Evolutionary conservation across 2,888 invertebrate species (phyloP).

Genomic region (Cloeon dipterum): DNA sequence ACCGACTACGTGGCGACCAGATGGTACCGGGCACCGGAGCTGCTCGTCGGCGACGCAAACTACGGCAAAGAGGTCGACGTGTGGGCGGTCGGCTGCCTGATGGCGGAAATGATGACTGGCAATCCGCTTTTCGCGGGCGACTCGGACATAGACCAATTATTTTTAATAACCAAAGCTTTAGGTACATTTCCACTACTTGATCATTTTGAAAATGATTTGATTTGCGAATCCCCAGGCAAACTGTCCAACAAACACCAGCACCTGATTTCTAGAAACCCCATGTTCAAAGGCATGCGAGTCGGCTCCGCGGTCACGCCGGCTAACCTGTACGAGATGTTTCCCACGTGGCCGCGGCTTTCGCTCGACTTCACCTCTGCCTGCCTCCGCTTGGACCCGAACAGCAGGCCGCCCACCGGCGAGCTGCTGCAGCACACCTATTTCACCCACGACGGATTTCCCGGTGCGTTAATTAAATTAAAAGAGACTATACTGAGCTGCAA

Average conservation of each 20-base stretch:
- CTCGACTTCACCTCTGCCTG: constrained; percentile 29
- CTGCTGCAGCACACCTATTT: constrained; percentile 44
- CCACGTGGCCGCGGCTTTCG: constrained; percentile 21
- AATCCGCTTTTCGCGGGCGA: constrained; percentile 75
- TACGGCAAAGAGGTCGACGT: constrained; percentile 54
- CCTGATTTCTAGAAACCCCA: constrained; percentile 20
- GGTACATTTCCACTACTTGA: no score
- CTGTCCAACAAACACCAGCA: constrained; percentile 22
- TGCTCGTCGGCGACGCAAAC: constrained; percentile 49
- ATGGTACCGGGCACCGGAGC: constrained; percentile 74
- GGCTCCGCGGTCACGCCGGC: background rate
- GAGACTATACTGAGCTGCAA: no score
- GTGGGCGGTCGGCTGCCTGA: constrained; percentile 70
- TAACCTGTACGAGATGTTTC: constrained; percentile 19
- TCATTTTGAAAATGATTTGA: no score
- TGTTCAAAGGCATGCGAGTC: constrained; percentile 15
- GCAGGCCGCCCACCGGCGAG: constrained; percentile 32
- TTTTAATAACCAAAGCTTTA: constrained; percentile 52
- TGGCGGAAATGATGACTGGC: constrained; percentile 67
- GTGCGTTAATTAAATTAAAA: no score
- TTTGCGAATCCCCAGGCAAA: no score
- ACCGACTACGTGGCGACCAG: constrained; percentile 79
- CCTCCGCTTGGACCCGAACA: constrained; percentile 31
- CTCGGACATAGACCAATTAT: constrained; percentile 73
- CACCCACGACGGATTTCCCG: constrained; percentile 36